Base-by-base conservation (phyloP, 2,888 invertebrate species). In the Sylvicola fuscatus region DNA sequence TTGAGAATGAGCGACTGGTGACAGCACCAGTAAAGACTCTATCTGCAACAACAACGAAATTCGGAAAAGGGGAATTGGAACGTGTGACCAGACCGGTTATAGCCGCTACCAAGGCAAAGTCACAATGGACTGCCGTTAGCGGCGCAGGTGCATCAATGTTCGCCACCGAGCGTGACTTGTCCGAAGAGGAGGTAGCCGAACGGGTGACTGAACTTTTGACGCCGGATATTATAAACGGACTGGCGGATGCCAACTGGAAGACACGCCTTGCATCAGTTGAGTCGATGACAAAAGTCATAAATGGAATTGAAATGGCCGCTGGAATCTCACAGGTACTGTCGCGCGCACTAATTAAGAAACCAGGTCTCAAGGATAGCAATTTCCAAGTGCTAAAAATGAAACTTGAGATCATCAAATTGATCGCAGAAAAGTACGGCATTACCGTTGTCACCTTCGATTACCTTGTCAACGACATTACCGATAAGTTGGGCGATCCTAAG, bases 281-380 rank as follows among this genome's bases (percentile, higher is more conserved):
- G 49, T 70, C 70, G 45, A 65, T 86, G 43, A 57, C 68, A 28
- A 66, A 65, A 33, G 64, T 66, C 15, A 53, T 81, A 2, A 68
- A 68, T 44, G 64, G 65, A 3, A 64, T 76, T 45, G 70, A 76
- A 21, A 50, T 66, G 2, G 64, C 66, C 36, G 71, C 72, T 26
- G 70, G 75, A 0, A 40, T 55, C 8, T 69, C 78, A 0, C 90
- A 90, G 56, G 70, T 81, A 1, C 52, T 89, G 17, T 68, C 82
- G 17, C 69, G 78, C 36, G 68, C 70, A 3, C 49, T 86, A 12
- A 72, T 71, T 43, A 80, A 72, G 48, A 90, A 89, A 50, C 90
- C 90, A 0, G 92, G 92, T 1, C 54, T 77, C 1, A 76, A 84
- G 52, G 92, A 92, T 49, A 89, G 80, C 39, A 90, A 92, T 53